Evolutionary conservation across 2,888 invertebrate species (phyloP).

Genomic region (Anoncus sp.): DNA sequence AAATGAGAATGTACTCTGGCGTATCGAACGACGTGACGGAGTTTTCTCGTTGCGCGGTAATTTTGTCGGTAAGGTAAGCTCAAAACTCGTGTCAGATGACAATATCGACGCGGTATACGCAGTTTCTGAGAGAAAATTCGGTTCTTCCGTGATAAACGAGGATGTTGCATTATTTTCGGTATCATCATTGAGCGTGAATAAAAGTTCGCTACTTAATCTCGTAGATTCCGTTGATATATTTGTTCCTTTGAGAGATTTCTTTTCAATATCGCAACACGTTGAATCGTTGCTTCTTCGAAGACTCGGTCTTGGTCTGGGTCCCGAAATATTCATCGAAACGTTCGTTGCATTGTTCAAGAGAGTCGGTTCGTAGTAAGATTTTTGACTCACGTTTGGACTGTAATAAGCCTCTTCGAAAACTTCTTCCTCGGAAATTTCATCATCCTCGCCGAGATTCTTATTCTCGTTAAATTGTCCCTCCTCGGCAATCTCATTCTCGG

Average conservation of each 20-base stretch:
- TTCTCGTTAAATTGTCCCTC: slow-evolving; percentile 25
- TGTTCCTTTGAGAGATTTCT: slow-evolving; percentile 14
- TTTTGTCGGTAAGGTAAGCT: slow-evolving; percentile 31
- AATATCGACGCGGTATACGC: slow-evolving; percentile 71
- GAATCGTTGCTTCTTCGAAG: slow-evolving; percentile 71
- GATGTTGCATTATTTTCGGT: background rate
- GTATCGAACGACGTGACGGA: background rate
- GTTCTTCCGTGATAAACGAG: background rate
- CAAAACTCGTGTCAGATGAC: slow-evolving; percentile 72
- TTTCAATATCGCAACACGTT: slow-evolving; percentile 18
- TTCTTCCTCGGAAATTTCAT: slow-evolving; percentile 24
- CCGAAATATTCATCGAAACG: slow-evolving; percentile 60
- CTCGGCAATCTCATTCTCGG: too few species aligned
- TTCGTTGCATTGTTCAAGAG: slow-evolving; percentile 67
- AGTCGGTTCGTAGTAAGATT: slow-evolving; percentile 68
- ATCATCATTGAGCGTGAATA: background rate
- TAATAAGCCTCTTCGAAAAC: slow-evolving; percentile 59
- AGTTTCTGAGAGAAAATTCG: slow-evolving; percentile 51
- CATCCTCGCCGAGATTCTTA: slow-evolving; percentile 46
- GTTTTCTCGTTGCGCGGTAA: background rate
- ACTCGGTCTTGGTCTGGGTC: slow-evolving; percentile 76
- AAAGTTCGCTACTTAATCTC: background rate
- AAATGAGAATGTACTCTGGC: slow-evolving; percentile 1
- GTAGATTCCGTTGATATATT: slow-evolving; percentile 18
- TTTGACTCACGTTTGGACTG: slow-evolving; percentile 67